Evolutionary conservation across 2,888 invertebrate genomes (phyloP), one percentile per base, ranked within the genome.

Genomic region (Drosophila cognata): DNA sequence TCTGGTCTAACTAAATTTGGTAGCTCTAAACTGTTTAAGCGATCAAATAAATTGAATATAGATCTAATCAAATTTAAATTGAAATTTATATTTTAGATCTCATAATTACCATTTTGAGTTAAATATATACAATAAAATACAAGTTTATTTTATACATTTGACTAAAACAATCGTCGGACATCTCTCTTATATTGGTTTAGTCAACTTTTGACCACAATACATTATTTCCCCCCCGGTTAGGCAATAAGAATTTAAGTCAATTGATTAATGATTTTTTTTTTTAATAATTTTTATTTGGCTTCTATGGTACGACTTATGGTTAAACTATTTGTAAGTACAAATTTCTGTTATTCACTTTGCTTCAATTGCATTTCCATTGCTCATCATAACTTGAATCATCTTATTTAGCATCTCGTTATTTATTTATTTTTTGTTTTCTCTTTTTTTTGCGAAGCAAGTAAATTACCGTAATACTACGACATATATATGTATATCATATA

Each of bases 271-370:
- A 8, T 13, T 11, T 59, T 53, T 66, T 74, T 84, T 90, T 90
- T 87, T 66, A 80, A 90, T 88, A 62, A 80, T 89, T 89, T 88
- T 88, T 88, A 88, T 88, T 88, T 90, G 91, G 87, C 91, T 88
- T 88, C 89, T 88, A 88, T 90, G 80, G 88, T 88, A 87, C 82
- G 82, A 76, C 91, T 88, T 90, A 88, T 79, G 74, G 63, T 80
- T 87, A 89, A 89, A 87, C 84, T 88, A 90, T 90, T 89, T 87
- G 77, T 88, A 88, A 88, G 87, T 88, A 88, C 84, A 88, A 88
- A 90, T 87, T 77, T 78, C 36, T 82, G 71, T 77, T 81, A 62
- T 81, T 76, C 78, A 81, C 79, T 74, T 78, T 81, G 77, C 84
- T 90, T 81, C 81, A 66, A 77, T 79, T 81, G 73, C 68, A 73